Evolutionary conservation across 1,140 invertebrate species (phyloP), one percentile per base, ranked within the genome.

Genomic region (Agrypnia vestita): DNA sequence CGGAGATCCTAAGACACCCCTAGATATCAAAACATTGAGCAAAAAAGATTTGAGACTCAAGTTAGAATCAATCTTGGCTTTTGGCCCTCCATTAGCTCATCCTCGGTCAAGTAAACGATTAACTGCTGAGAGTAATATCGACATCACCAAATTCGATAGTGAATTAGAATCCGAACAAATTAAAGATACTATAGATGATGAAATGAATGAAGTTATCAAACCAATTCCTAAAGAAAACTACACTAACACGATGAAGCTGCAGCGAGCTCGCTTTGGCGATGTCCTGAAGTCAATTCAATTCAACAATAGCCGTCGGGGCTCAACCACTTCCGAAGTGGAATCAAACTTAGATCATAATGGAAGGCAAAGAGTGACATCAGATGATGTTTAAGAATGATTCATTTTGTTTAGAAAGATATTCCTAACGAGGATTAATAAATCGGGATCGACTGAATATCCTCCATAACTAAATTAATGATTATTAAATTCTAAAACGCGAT

Each of bases 171-270:
- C 49, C 25, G 67, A 49, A 10, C 19, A 43, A 69, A n/a, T 13
- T n/a, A 35, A 15, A 51, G n/a, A 62, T 62, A 11, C 0, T 12
- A 35, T 17, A 25, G 25, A 78, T 44, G 13, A 56, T 44, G 59
- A 74, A 35, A 51, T 71, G 15, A 35, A 25, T 11, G 78, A 79
- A 73, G n/a, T 12, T 7, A 53, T 47, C 6, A 46, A 78, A 25
- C 76, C 64, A 1, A 80, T 78, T 21, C 9, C 51, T 9, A 80
- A 77, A 71, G 80, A 82, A 47, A 73, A 77, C 43, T 78, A 74
- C 11, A 74, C 80, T 13, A 79, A 78, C 11, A 81, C 78, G 12
- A 84, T 82, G 80, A 81, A 78, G 43, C 44, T 82, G n/a, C 80
- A 81, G 25, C 56, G 83, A 44, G 74, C 79, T 47, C 75, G 79